Evolutionary conservation across 2,797 vertebrate species (phyloP).

Genomic region (Streptopelia turtur): DNA sequence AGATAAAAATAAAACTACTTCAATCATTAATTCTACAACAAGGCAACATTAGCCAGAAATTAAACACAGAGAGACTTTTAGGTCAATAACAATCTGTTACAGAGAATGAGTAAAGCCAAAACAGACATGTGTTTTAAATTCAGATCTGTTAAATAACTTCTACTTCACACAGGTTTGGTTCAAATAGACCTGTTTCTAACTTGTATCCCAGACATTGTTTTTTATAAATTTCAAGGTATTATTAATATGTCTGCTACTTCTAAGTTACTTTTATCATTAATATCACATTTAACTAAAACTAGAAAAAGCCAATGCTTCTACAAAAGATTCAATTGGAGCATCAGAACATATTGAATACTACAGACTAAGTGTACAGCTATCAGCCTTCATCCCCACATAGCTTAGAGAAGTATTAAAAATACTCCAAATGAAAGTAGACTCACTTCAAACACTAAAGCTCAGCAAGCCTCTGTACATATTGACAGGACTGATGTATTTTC

Average conservation of each 20-base stretch:
- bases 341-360: neutral
- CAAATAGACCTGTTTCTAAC: neutral
- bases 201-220: neutral
- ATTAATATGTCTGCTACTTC: neutral
- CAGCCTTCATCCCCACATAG: neutral
- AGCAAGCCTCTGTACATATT: neutral
- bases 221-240: neutral
- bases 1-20: conserved; percentile 4
- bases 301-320: neutral
- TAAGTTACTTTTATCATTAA: neutral
- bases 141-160: neutral
- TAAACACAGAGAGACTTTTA: neutral
- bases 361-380: neutral
- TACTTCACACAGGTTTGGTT: neutral
- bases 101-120: neutral
- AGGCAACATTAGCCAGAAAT: neutral
- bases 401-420: neutral
- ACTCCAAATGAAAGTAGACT: neutral
- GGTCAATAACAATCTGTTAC: neutral
- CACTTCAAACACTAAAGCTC: neutral
- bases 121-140: neutral
- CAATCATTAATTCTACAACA: neutral
- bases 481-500: neutral
- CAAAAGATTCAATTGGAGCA: neutral
- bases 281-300: neutral